Conservation (phyloP, 2,888 invertebrate species). For the Leptopilina myrica region DNA sequence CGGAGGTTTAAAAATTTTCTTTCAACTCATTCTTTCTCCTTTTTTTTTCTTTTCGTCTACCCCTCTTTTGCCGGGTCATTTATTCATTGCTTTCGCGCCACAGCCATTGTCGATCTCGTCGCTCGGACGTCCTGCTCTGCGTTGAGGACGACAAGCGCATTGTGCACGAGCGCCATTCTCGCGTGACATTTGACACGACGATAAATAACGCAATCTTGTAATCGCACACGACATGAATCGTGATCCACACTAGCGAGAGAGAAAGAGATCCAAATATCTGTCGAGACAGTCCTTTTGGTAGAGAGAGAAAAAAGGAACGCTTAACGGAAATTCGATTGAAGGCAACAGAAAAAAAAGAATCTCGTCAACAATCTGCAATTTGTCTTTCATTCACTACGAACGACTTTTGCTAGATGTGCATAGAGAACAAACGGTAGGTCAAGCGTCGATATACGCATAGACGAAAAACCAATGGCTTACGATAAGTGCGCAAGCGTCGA, state of each 20-base stretch:
- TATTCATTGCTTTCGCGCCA: slow-evolving; percentile 29
- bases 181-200: slow-evolving; percentile 46
- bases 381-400: too few species aligned
- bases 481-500: too few species aligned
- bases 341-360: too few species aligned
- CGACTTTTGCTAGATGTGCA: too few species aligned
- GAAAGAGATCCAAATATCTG: too few species aligned
- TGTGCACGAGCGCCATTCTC: slow-evolving; percentile 40
- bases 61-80: slow-evolving; percentile 27
- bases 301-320: too few species aligned
- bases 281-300: too few species aligned
- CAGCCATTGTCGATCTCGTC: slow-evolving; percentile 30
- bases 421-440: too few species aligned
- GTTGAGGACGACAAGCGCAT: slow-evolving; percentile 38
- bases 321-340: too few species aligned
- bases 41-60: background rate
- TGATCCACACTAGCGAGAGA: slow-evolving; percentile 18
- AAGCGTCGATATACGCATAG: too few species aligned
- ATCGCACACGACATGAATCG: slow-evolving; percentile 32
- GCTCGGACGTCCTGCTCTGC: slow-evolving; percentile 24
- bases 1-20: background rate
- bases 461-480: too few species aligned
- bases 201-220: slow-evolving; percentile 38
- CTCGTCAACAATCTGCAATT: too few species aligned
- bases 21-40: background rate